A percentile compares a stretch with the other conserved stretches of the same genome.
These are phyloP conservation scores for Rhodinocichla rosea DNA, from an alignment of 2,113 vertebrate genomes.

Conservation along the genomic window DNA sequence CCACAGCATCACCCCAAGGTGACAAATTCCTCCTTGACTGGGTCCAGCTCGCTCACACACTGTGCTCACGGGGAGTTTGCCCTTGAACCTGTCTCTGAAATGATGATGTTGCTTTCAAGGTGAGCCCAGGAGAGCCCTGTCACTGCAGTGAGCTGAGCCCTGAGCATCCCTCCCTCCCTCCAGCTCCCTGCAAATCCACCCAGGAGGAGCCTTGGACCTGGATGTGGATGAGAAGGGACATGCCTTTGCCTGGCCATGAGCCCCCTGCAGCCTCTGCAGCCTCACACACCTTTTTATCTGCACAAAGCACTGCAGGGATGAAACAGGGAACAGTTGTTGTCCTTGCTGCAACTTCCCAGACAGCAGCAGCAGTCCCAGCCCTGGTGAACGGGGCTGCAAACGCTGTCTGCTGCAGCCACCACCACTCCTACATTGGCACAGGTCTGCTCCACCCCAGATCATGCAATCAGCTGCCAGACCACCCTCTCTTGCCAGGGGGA, in stretches of 20 bases:
- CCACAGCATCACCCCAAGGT: background rate
- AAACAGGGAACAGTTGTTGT: background rate
- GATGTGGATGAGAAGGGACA: background rate
- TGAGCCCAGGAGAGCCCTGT: background rate
- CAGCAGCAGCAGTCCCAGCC: background rate
- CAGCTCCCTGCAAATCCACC: background rate
- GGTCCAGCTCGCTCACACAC: background rate
- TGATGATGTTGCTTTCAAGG: background rate
- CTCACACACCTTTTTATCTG: background rate
- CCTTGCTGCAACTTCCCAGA: background rate
- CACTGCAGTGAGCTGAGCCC: background rate
- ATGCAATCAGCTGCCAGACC: background rate
- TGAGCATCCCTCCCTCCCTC: background rate
- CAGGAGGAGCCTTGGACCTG: rapidly evolving
- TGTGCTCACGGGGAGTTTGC: rapidly evolving
- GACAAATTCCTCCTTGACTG: background rate
- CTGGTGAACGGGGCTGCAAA: rapidly evolving
- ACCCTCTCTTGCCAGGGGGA: background rate
- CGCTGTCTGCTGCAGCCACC: rapidly evolving
- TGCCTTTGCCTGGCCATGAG: background rate
- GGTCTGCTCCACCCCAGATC: background rate
- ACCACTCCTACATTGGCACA: background rate
- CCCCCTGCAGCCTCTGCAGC: rapidly evolving
- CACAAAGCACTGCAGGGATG: background rate
- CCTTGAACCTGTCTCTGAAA: background rate